Evolutionary conservation across 2,888 invertebrate genomes (phyloP).

Genomic region (Pasiphila rectangulata): DNA sequence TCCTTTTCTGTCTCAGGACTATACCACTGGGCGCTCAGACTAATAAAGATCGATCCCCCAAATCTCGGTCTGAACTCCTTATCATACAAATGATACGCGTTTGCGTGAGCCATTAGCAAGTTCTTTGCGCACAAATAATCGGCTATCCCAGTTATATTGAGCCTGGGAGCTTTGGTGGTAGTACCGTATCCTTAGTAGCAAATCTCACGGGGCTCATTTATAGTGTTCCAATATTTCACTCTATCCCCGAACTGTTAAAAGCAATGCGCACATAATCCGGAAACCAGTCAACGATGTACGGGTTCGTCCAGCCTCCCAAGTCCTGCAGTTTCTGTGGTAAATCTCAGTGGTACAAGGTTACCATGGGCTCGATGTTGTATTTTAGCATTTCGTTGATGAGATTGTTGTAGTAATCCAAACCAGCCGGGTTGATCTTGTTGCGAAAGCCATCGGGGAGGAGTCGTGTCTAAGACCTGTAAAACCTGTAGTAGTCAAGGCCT

Average conservation of each 20-base stretch:
- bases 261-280: slow-evolving; percentile 62
- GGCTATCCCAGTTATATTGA: slow-evolving; percentile 55
- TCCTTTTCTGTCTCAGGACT: slow-evolving; percentile 68
- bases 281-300: slow-evolving; percentile 65
- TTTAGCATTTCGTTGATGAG: slow-evolving; percentile 78
- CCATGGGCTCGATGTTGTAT: slow-evolving; percentile 81
- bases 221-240: slow-evolving; percentile 76
- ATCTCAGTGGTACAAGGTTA: slow-evolving; percentile 78
- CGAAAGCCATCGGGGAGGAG: slow-evolving; percentile 80
- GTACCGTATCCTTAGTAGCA: slow-evolving; percentile 63
- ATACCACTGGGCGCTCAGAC: slow-evolving; percentile 46
- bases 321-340: slow-evolving; percentile 72
- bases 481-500: slow-evolving; percentile 73
- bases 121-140: slow-evolving; percentile 71
- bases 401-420: slow-evolving; percentile 50
- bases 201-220: slow-evolving; percentile 73
- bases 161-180: slow-evolving; percentile 40
- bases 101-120: slow-evolving; percentile 76
- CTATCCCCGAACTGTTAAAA: slow-evolving; percentile 68
- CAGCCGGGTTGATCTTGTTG: slow-evolving; percentile 74
- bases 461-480: slow-evolving; percentile 83
- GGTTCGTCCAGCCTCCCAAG: slow-evolving; percentile 74
- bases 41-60: slow-evolving; percentile 30
- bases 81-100: slow-evolving; percentile 57
- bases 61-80: slow-evolving; percentile 46